Conservation (phyloP, 2,113 vertebrate genomes). For the Sorex fumeus region DNA sequence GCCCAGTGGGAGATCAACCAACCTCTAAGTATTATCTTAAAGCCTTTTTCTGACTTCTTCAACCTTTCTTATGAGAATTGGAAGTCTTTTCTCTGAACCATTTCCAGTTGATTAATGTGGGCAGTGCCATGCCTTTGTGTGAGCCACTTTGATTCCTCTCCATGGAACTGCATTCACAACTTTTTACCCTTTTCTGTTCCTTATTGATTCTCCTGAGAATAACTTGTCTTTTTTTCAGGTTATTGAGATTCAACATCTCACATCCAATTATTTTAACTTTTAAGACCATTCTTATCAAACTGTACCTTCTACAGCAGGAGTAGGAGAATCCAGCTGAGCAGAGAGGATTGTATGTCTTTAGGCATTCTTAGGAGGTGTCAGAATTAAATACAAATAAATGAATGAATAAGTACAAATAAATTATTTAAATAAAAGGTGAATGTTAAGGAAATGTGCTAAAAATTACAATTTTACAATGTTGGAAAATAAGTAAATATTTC, state of each 20-base stretch:
- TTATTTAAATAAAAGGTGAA: neutral
- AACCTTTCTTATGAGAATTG: constrained; percentile 62
- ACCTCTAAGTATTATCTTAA: constrained; percentile 57
- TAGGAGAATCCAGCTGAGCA: neutral
- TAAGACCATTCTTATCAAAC: neutral
- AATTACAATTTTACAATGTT: neutral
- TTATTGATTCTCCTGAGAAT: constrained; percentile 66
- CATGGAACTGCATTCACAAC: constrained; percentile 41
- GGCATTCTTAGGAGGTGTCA: neutral
- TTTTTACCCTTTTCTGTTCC: constrained; percentile 36
- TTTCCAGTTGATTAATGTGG: constrained; percentile 74
- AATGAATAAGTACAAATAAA: neutral
- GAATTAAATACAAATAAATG: neutral
- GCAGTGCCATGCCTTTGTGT: constrained; percentile 57
- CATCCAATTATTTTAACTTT: neutral
- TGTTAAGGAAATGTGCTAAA: neutral
- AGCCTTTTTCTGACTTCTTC: constrained; percentile 55
- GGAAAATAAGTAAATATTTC: neutral
- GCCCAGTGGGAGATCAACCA: constrained; percentile 58
- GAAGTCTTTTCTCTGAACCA: constrained; percentile 55
- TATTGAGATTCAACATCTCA: constrained; percentile 41
- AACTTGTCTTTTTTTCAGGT: neutral
- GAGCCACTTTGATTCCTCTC: constrained; percentile 64
- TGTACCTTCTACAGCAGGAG: neutral
- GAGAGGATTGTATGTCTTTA: neutral